phyloP scores from a whole-genome alignment of 2,113 vertebrate genomes.

The Dromiciops gliroides region DNA sequence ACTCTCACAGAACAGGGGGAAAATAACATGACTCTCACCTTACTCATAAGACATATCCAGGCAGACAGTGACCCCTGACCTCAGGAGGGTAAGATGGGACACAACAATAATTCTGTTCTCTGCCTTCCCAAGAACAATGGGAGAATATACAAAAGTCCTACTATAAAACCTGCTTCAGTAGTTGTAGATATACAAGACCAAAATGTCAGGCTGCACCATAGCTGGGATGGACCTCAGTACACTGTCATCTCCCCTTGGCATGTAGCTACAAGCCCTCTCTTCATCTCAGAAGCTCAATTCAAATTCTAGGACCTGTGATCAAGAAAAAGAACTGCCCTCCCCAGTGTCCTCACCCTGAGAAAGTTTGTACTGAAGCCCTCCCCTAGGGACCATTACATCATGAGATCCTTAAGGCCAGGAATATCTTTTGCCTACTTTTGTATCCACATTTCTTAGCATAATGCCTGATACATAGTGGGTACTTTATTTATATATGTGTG shows the following conservation, averaged over 20 bases:
- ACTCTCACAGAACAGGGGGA: background rate
- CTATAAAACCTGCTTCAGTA: background rate
- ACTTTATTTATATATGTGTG: too few relatives aligned
- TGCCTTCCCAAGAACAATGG: background rate
- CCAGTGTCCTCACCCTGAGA: background rate
- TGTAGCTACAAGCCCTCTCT: background rate
- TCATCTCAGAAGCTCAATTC: background rate
- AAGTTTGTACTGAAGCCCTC: background rate
- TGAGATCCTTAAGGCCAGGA: background rate
- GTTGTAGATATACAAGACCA: background rate
- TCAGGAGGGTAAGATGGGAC: background rate
- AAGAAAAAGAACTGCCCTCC: background rate
- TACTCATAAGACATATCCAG: background rate
- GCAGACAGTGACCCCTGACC: background rate
- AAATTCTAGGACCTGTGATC: background rate
- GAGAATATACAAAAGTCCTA: background rate
- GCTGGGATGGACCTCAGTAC: background rate
- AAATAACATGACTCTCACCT: background rate
- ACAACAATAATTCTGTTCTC: background rate
- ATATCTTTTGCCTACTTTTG: background rate
- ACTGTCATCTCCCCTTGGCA: background rate
- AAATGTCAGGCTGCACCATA: background rate
- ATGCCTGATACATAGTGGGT: fast-evolving
- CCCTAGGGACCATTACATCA: background rate
- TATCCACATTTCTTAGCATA: background rate